Base-by-base conservation (phyloP, 2,888 invertebrate genomes). In the Notocelia uddmanniana region DNA sequence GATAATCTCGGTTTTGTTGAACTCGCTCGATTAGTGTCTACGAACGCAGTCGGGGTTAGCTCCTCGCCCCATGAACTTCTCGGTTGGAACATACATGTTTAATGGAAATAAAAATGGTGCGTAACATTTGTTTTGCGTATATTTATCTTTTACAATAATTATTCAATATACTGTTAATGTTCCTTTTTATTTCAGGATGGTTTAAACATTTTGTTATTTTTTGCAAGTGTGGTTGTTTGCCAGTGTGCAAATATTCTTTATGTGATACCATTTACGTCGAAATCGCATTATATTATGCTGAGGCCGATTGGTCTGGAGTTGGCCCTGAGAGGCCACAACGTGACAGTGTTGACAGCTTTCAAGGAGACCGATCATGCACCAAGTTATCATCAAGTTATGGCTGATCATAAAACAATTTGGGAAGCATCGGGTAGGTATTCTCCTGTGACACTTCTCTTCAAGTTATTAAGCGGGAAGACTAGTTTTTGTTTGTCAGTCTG, bases 311-410 rank as follows among this genome's bases (percentile, higher is more conserved):
- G 94, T 3, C 76, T 93, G 55, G 94, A 93, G 74, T 80, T 95
- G 55, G 94, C 94, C 5, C 79, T 83, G n/a, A 86, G 92, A 66
- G 94, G 94, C 0, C 94, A 95, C 75, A 92, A 94, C 77, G 92
- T 94, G 0, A 94, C 94, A 1, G 90, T 94, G 0, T 90, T 94
- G 19, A 89, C 93, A 5, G 88, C 89, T 1, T 76, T 87, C 69
- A 87, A 78, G 63, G 88, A 90, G 62, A 78, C 81, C 0, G 81
- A 87, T 15, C 85, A 87, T 5, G 85, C 90, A 0, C 76, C 86
- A 0, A 93, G 90, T 73, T 94, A 92, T 72, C 86, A 85, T 6
- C 86, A 94, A 76, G 83, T 92, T 19, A 79, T 84, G 76, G 85
- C 89, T 0, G 89, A 90, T 67, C 77, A 87, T 60, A 86, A 83